Percentiles rank a stretch among this genome's conserved stretches.
Evolutionary conservation across 2,888 invertebrate species (phyloP).

Genomic region (Dasypolia templi): DNA sequence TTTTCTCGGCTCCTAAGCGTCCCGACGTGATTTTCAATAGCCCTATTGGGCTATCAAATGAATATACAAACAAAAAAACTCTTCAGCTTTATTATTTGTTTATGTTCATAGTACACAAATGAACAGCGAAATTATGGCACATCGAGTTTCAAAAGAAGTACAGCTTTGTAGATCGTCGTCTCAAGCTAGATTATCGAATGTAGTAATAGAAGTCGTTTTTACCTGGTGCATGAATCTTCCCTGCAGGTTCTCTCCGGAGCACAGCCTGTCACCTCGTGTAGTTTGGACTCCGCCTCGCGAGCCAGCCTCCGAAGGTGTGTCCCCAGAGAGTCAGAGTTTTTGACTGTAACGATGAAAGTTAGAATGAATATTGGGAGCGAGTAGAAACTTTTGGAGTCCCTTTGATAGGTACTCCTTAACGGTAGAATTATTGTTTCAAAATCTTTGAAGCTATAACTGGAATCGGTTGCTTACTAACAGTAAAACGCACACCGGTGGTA

Average conservation of each 20-base stretch:
- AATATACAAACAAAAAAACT: too few species aligned
- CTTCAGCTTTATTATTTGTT: too few species aligned
- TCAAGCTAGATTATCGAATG: not conserved
- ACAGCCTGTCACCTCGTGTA: conserved; percentile 93
- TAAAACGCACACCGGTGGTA: too few species aligned
- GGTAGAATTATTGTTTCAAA: not conserved
- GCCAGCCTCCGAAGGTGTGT: conserved; percentile 94
- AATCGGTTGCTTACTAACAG: not conserved
- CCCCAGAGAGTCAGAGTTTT: conserved; percentile 93
- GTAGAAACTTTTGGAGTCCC: not conserved
- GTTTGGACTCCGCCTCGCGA: conserved; percentile 95
- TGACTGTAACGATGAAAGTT: conserved; percentile 89
- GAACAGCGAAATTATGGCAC: not conserved
- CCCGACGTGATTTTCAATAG: too few species aligned
- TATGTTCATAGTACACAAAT: too few species aligned
- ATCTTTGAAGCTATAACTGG: not conserved
- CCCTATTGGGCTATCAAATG: too few species aligned
- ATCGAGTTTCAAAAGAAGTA: not conserved
- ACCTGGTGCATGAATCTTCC: conserved; percentile 85
- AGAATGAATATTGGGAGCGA: not conserved
- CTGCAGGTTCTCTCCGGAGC: conserved; percentile 82
- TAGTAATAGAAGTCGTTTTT: not conserved
- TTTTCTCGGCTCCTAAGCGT: too few species aligned
- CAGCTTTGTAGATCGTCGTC: not conserved
- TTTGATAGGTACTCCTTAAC: not conserved